phyloP scores from a whole-genome alignment of 2,113 vertebrate species.

The Tachuris rubrigastra region DNA sequence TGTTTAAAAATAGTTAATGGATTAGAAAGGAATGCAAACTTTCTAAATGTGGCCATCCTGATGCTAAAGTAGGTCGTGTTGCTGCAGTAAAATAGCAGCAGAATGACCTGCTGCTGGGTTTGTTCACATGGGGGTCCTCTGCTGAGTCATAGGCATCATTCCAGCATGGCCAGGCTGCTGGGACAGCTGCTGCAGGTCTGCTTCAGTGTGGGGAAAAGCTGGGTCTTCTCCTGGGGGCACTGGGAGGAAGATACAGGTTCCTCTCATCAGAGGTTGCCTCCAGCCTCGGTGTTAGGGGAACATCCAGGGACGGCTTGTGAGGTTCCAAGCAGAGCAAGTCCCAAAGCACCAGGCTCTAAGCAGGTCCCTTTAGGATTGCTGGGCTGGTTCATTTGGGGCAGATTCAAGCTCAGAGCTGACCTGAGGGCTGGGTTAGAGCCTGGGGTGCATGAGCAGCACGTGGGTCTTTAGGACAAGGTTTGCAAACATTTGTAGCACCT shows the following conservation, averaged over 20 bases:
- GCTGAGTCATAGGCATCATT: neutral
- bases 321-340: neutral
- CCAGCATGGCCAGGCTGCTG: neutral
- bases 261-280: neutral
- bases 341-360: neutral
- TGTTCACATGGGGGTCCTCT: neutral
- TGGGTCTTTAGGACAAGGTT: neutral
- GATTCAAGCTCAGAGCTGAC: neutral
- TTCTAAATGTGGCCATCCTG: conserved; percentile 1
- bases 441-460: rapidly evolving
- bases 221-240: neutral
- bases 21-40: neutral
- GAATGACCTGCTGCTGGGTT: neutral
- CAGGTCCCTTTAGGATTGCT: too few relatives aligned
- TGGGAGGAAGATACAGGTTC: neutral
- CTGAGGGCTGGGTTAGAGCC: neutral
- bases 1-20: conserved; percentile 41
- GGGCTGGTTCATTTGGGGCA: neutral
- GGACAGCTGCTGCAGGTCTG: neutral
- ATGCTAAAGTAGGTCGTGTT: neutral
- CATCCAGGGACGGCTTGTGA: neutral
- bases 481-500: neutral
- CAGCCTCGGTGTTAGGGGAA: neutral
- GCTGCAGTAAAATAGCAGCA: neutral
- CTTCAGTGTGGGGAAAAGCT: neutral